Evolutionary conservation across 2,797 vertebrate species (phyloP).

Genomic region (Rhinella marina): DNA sequence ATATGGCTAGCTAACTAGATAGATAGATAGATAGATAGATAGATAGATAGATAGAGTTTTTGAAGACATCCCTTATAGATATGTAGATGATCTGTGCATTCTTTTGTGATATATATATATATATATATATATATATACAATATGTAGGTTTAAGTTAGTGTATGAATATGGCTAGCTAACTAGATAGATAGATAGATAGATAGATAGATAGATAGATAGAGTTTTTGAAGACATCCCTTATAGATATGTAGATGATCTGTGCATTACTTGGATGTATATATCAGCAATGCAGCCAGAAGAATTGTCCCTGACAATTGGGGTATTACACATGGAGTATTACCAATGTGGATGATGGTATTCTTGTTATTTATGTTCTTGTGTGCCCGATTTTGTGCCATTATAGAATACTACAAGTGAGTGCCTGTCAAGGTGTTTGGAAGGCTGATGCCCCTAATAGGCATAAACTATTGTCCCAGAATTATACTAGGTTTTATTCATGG

Average conservation of each 20-base stretch:
- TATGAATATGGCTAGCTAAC: background rate
- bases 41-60: background rate
- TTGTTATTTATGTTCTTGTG: too few species aligned
- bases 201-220: background rate
- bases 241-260: background rate
- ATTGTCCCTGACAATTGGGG: too few species aligned
- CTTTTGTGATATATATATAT: too few species aligned
- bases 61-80: background rate
- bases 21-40: background rate
- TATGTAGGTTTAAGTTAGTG: background rate
- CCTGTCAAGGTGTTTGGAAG: background rate
- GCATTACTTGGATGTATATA: background rate
- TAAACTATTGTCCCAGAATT: conserved; percentile 3
- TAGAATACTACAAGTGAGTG: background rate
- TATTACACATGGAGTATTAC: too few species aligned
- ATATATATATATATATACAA: too few species aligned
- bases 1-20: background rate
- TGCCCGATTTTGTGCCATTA: background rate
- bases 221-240: background rate
- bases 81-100: background rate
- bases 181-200: background rate
- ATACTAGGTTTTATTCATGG: background rate
- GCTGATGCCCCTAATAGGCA: background rate
- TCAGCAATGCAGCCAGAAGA: background rate
- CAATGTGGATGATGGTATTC: background rate